Evolutionary conservation across 2,888 invertebrate genomes (phyloP).

Genomic region (Alsophila aescularia): DNA sequence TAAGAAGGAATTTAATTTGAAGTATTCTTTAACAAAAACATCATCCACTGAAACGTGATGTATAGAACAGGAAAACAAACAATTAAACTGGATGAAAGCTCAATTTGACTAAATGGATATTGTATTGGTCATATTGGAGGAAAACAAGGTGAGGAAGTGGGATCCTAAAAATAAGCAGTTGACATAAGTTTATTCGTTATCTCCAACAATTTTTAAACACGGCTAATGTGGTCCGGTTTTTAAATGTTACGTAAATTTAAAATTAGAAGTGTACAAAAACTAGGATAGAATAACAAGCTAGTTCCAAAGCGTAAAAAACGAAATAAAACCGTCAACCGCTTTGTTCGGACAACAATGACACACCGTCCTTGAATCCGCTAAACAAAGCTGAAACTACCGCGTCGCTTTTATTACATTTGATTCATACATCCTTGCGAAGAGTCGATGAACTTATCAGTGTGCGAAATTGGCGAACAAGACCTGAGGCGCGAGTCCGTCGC

Average conservation of each 20-base stretch:
- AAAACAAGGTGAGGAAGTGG: too few relatives aligned
- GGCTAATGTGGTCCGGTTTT: neutral
- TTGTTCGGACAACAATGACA: conserved; percentile 43
- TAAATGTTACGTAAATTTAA: neutral
- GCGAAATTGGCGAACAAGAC: conserved; percentile 79
- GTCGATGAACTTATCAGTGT: conserved; percentile 81
- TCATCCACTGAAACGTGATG: too few relatives aligned
- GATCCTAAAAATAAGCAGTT: too few relatives aligned
- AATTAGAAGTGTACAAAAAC: conserved; percentile 17
- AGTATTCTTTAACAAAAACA: too few relatives aligned
- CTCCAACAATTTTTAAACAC: neutral
- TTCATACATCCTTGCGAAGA: conserved; percentile 63
- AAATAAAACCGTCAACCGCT: conserved; percentile 22
- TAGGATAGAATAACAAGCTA: conserved; percentile 7
- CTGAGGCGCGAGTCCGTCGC: conserved; percentile 63
- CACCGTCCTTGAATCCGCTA: conserved; percentile 40
- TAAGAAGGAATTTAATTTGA: too few relatives aligned
- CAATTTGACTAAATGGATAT: too few relatives aligned
- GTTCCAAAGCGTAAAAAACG: conserved; percentile 17
- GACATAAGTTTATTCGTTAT: too few relatives aligned
- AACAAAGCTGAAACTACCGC: conserved; percentile 57
- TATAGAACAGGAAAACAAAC: too few relatives aligned
- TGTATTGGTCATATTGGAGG: too few relatives aligned
- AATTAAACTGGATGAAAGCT: too few relatives aligned
- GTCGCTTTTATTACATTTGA: conserved; percentile 57